phyloP scores from a whole-genome alignment of 2,888 invertebrate genomes.

The Trachelus tabidus region DNA sequence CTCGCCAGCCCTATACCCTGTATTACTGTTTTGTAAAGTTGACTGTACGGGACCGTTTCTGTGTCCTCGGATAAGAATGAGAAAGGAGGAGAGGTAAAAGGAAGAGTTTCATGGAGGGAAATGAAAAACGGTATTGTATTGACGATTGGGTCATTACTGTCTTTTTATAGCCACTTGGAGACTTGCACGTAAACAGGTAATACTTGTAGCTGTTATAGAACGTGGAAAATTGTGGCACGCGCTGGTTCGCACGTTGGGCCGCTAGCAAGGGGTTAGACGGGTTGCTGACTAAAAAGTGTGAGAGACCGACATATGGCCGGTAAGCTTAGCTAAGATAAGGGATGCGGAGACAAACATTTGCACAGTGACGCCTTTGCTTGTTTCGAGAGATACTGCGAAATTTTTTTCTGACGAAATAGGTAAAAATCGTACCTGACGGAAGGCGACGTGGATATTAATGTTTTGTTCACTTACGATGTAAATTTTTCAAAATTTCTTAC shows the following conservation, averaged over 20 bases:
- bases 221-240: not conserved
- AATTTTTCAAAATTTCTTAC: not conserved
- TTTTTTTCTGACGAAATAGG: not conserved
- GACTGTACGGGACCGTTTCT: not conserved
- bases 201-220: not conserved
- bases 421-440: not conserved
- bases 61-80: not conserved
- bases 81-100: not conserved
- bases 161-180: not conserved
- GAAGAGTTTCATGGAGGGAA: not conserved
- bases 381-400: not conserved
- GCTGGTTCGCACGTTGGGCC: not conserved
- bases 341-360: conserved; percentile 53
- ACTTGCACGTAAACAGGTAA: not conserved
- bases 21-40: not conserved
- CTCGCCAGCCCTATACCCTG: not conserved
- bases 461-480: not conserved
- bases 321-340: conserved; percentile 57
- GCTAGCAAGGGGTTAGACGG: not conserved
- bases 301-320: conserved; percentile 55
- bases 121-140: not conserved
- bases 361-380: conserved; percentile 46
- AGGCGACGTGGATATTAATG: not conserved
- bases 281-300: conserved; percentile 40
- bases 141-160: not conserved